These are phyloP conservation scores for Erebia palarica DNA, from an alignment of 2,888 invertebrate species.

Conservation along the genomic window DNA sequence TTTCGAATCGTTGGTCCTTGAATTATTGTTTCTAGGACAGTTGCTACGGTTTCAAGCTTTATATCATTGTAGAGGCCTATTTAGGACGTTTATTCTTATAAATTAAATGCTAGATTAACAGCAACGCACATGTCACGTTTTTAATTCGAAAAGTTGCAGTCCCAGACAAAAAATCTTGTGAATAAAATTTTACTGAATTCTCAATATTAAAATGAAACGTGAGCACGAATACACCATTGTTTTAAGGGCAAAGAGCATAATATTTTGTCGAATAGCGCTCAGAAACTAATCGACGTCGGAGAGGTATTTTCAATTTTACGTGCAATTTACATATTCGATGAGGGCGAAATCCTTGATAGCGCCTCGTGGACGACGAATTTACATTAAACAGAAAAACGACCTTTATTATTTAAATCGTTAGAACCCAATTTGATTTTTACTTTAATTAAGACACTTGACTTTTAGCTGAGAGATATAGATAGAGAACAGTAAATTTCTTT, in stretches of 20 bases:
- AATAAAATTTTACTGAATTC: neutral
- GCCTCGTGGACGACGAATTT: slow-evolving; percentile 52
- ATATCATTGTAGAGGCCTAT: too few relatives aligned
- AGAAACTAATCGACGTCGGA: slow-evolving; percentile 46
- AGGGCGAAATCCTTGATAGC: slow-evolving; percentile 57
- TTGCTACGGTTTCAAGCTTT: too few relatives aligned
- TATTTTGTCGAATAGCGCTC: slow-evolving; percentile 34
- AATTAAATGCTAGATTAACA: too few relatives aligned
- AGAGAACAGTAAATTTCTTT: neutral
- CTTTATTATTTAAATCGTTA: slow-evolving; percentile 39
- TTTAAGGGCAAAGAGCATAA: slow-evolving; percentile 32
- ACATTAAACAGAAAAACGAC: slow-evolving; percentile 53
- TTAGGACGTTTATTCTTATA: too few relatives aligned
- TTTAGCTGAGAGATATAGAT: neutral
- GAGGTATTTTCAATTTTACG: slow-evolving; percentile 73
- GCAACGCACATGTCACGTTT: too few relatives aligned
- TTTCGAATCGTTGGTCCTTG: too few relatives aligned
- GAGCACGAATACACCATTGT: slow-evolving; percentile 15
- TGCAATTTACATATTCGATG: slow-evolving; percentile 71
- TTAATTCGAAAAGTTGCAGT: too few relatives aligned
- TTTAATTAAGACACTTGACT: slow-evolving; percentile 1
- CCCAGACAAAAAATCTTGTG: too few relatives aligned
- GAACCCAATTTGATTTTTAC: slow-evolving; percentile 19
- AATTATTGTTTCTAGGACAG: too few relatives aligned
- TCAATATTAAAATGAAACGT: neutral